Base-by-base conservation (phyloP, 2,888 invertebrate genomes). In the Minunthozetes semirufus region DNA sequence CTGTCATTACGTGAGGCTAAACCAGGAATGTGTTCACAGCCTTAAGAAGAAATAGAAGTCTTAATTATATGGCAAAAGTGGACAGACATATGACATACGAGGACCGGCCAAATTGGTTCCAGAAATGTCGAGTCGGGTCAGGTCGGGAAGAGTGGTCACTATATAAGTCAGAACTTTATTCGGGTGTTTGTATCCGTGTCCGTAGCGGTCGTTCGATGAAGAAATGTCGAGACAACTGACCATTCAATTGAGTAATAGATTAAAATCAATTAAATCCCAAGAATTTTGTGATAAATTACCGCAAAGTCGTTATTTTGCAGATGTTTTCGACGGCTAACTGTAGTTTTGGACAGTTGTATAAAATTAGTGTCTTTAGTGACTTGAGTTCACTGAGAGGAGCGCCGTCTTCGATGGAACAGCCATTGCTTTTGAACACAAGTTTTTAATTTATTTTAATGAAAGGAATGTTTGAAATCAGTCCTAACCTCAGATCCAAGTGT, bases 41-140 rank as follows among this genome's bases (percentile, higher is more conserved):
- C 74, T 74, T 25, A 9, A 61, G 13, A 61, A 25, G 19, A 27
- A 25, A 25, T 19, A 22, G 59, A 75, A 19, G 22, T 61, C 50
- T 15, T n/a, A 48, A 27, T 2, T 19, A 6, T 38, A 73, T 15
- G n/a, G 19, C n/a, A 29, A 8, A 46, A 5, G 6, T 29, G 25
- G 74, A 15, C 19, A 50, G 22, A 74, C 74, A 42, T 3, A 4
- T 48, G 13, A 63, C 74, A 59, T 72, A 72, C 76, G 59, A 25
- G 38, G 71, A 50, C 95, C 94, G 56, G 95, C 94, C 78, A 98
- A 85, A 85, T 98, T 96, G 22, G 97, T 97, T 17, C 95, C 95
- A 4, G 96, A 94, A 81, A 98, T 94, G 84, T 98, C 97, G 80
- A 98, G 84, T 29, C 92, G 92, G 59, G 88, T 87, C 76, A 98